Percentiles rank a stretch among this genome's conserved stretches.
Evolutionary conservation across 2,888 invertebrate genomes (phyloP).

Genomic region (Hirtodrosophila trivittata): DNA sequence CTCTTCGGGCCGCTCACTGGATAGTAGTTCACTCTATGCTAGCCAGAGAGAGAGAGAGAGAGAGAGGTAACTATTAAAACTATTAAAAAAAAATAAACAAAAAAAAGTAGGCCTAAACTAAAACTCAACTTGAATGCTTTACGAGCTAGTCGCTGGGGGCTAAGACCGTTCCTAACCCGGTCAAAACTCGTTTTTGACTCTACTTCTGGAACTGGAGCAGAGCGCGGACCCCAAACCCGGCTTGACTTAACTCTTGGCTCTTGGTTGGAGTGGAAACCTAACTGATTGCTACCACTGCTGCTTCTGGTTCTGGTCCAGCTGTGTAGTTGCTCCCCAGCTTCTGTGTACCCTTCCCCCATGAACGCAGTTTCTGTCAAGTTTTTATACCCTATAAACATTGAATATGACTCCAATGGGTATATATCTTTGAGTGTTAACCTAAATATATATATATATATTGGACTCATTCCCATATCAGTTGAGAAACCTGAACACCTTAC

Average conservation of each 20-base stretch:
- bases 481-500: too few relatives aligned
- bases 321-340: not conserved
- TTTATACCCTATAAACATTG: too few relatives aligned
- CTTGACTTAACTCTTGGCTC: conserved; percentile 2
- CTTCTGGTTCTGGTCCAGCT: conserved; percentile 22
- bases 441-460: too few relatives aligned
- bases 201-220: conserved; percentile 67
- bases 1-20: too few relatives aligned
- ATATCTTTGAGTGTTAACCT: too few relatives aligned
- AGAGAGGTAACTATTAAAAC: conserved; percentile 11
- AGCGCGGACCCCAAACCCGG: conserved; percentile 1
- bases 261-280: too few relatives aligned
- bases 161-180: conserved; percentile 9
- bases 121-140: conserved; percentile 27
- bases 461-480: too few relatives aligned
- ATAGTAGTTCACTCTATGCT: too few relatives aligned
- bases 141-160: conserved; percentile 17
- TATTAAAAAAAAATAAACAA: conserved; percentile 18
- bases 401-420: too few relatives aligned
- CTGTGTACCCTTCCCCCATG: too few relatives aligned
- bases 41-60: conserved; percentile 1
- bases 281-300: not conserved
- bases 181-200: conserved; percentile 61
- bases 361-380: too few relatives aligned
- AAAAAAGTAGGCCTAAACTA: conserved; percentile 36